phyloP scores from a whole-genome alignment of 2,113 vertebrate species.

The Neolamprologus caudopunctatus region DNA sequence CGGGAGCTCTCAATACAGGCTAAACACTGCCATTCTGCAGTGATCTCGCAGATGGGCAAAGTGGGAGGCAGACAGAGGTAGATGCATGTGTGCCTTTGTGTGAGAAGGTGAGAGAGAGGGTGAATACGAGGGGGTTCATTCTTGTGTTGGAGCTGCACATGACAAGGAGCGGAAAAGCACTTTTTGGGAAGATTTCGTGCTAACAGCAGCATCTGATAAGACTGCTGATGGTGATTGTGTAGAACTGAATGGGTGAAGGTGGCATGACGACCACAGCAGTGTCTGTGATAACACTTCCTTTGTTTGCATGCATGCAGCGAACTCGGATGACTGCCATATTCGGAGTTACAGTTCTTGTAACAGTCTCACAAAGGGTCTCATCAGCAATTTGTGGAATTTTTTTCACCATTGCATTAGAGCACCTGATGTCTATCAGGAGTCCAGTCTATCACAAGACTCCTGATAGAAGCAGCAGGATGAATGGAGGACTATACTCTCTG shows the following conservation, averaged over 20 bases:
- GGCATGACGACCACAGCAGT: not conserved
- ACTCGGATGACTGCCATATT: not conserved
- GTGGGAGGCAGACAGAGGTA: not conserved
- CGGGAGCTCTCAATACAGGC: conserved; percentile 17
- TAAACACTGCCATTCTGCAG: conserved; percentile 23
- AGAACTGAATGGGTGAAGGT: not conserved
- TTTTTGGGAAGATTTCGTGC: not conserved
- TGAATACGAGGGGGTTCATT: not conserved
- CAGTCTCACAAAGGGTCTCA: not conserved
- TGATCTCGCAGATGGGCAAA: conserved; percentile 7
- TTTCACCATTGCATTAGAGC: not conserved
- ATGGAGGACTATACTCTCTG: not conserved
- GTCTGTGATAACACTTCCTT: not conserved
- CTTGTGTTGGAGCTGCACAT: not conserved
- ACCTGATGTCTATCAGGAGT: not conserved
- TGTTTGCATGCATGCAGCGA: not conserved
- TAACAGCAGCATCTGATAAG: conserved; percentile 8
- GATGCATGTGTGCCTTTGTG: not conserved
- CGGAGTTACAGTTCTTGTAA: not conserved
- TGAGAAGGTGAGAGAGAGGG: not conserved
- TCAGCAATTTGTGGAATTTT: not conserved
- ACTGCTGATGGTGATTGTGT: not conserved
- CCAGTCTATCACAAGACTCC: not conserved
- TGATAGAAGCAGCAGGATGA: not conserved
- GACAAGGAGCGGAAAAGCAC: not conserved